Conservation (phyloP, 2,888 invertebrate species). For the Lottia gigantea region DNA sequence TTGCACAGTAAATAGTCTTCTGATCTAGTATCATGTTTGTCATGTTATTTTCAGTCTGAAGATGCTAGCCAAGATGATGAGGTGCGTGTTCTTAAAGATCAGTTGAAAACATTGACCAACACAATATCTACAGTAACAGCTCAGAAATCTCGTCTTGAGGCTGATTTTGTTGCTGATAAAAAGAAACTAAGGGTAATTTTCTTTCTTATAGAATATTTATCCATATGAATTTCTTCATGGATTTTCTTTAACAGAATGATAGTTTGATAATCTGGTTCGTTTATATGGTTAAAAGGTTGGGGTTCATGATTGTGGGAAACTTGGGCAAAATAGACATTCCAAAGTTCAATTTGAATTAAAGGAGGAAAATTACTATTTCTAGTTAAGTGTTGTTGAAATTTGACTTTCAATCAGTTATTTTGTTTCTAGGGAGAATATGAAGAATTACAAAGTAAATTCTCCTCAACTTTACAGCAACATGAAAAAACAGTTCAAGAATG, state of each 20-base stretch:
- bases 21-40: too few species aligned
- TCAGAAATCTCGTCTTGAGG: slow-evolving; percentile 87
- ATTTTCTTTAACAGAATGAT: too few species aligned
- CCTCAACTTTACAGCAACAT: slow-evolving; percentile 45
- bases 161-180: slow-evolving; percentile 78
- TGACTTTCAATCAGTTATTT: too few species aligned
- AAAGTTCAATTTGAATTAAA: too few species aligned
- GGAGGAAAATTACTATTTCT: too few species aligned
- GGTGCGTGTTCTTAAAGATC: slow-evolving; percentile 40
- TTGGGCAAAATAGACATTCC: too few species aligned
- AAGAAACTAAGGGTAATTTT: slow-evolving; percentile 65
- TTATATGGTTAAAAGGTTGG: too few species aligned
- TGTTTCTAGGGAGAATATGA: slow-evolving; percentile 65
- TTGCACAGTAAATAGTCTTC: too few species aligned
- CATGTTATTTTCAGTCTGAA: slow-evolving; percentile 12
- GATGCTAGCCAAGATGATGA: slow-evolving; percentile 20
- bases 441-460: slow-evolving; percentile 54
- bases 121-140: slow-evolving; percentile 81
- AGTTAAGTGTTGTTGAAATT: too few species aligned
- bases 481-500: slow-evolving; percentile 40
- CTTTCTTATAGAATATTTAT: background rate
- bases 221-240: background rate
- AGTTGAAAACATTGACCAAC: slow-evolving; percentile 61
- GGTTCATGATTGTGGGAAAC: too few species aligned
- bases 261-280: too few species aligned